Evolutionary conservation across 2,888 invertebrate genomes (phyloP), one percentile per base, ranked within the genome.

Genomic region (Psylliodes chrysocephalus): DNA sequence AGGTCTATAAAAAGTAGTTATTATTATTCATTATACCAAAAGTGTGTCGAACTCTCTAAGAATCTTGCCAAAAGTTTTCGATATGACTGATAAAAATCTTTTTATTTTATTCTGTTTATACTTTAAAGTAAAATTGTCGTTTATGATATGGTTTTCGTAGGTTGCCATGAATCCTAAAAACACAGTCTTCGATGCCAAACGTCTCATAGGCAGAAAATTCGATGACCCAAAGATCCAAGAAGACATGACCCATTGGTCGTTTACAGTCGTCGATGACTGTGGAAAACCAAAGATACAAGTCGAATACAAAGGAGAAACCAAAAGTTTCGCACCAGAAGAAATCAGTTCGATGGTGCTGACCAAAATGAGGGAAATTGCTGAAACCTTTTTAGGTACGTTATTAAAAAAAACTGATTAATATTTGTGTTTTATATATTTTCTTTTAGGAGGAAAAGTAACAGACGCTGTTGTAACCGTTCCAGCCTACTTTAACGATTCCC

Each of bases 201-300:
- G 95, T 64, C 83, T 95, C 53, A 94, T 95, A 71, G 95, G 94
- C 1, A 87, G 94, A 60, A 88, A 88, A 73, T 94, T 88, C 78
- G 90, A 92, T 71, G 95, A 95, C 76, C 81, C 86, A 0, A 88
- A 88, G 75, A 90, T 94, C 25, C 92, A 93, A 81, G 86, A 89
- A 46, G 95, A 95, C 79, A 88, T 92, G 79, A 91, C 92, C 78
- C 90, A 91, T 75, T 95, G 94, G 94, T 91, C 94, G 0, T 95
- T 96, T 80, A 84, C 82, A 71, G 89, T 91, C 0, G 77, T 90
- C 19, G 88, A 86, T 61, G 91, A 91, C 33, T 83, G 83, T 2
- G 89, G 90, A 0, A 91, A 89, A 75, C 91, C 91, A 0, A 91
- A 90, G 83, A 91, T 95, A 69, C 84, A 88, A 73, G 88, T 91